Base-by-base conservation (phyloP, 2,888 invertebrate genomes). In the Himalopsyche japonica region DNA sequence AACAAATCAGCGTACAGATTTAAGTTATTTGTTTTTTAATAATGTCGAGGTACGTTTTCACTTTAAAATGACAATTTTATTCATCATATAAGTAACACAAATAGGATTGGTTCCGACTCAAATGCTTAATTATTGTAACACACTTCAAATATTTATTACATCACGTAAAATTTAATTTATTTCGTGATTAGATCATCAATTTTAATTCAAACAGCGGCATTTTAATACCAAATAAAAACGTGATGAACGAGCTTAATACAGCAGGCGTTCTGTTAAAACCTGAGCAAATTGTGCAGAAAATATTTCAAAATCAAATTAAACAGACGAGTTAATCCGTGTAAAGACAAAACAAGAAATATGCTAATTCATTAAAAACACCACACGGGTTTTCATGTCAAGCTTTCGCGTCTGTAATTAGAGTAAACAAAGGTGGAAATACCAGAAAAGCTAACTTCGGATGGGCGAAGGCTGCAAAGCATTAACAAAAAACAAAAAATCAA, bases 301-400 rank as follows among this genome's bases (percentile, higher is more conserved):
- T 84, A 78, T 81, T 77, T 77, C 78, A 78, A 80, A 85, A 85
- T 85, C 82, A 82, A 79, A 85, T 85, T 82, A 82, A 82, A 82
- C 76, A 80, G 82, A 82, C 49, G 85, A 80, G 82, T 47, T 80
- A 82, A 80, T 82, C 82, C 79, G 64, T 80, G 82, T 85, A 82
- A 82, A 85, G 85, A 78, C 82, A 80, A 76, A 80, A 82, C 79
- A 82, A 84, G 85, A 82, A 85, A 82, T 82, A 85, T 85, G 85
- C 77, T 85, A 85, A 85, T 85, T 82, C 85, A 85, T 82, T 85
- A 85, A 85, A 85, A 85, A 85, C 82, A 85, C 76, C 84, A 78
- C 78, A 84, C 49, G 80, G 48, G 80, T 47, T 79, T 84, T 84
- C 49, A 70, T 77, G 76, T n/a, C 82, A 70, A 78, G 82, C 79